phyloP scores from a whole-genome alignment of 2,888 invertebrate genomes.

The Sialis lutaria region DNA sequence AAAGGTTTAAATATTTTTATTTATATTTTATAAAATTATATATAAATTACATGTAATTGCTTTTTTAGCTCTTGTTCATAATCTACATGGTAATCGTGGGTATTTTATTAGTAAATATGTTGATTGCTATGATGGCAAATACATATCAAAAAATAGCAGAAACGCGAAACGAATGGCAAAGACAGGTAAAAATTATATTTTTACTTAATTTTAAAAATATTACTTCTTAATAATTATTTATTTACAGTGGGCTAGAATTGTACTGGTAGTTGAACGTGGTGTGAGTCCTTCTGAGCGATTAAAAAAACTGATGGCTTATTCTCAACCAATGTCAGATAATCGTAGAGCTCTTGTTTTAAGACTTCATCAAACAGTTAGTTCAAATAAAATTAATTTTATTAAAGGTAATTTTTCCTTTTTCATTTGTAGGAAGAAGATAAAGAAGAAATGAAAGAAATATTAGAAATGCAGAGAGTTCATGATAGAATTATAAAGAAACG shows the following conservation, averaged over 20 bases:
- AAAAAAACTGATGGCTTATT: slow-evolving; percentile 75
- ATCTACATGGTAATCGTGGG: slow-evolving; percentile 95
- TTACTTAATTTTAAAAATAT: not conserved
- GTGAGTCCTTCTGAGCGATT: slow-evolving; percentile 77
- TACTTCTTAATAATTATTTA: not conserved
- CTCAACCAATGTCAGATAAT: slow-evolving; percentile 85
- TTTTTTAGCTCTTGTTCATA: slow-evolving; percentile 63
- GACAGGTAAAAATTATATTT: slow-evolving; percentile 38
- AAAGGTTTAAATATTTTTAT: slow-evolving; percentile 43
- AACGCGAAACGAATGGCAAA: slow-evolving; percentile 94
- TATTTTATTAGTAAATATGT: slow-evolving; percentile 88
- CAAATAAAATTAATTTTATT: not conserved
- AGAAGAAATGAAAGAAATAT: slow-evolving; percentile 84
- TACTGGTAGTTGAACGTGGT: slow-evolving; percentile 92
- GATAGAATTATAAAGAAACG: slow-evolving; percentile 62
- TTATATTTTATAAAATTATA: not conserved
- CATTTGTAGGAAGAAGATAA: slow-evolving; percentile 68
- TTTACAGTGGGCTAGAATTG: slow-evolving; percentile 86
- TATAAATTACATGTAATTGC: not conserved
- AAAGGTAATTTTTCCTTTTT: not conserved
- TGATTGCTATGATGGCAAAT: slow-evolving; percentile 99
- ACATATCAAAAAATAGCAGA: slow-evolving; percentile 97
- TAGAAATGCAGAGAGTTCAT: slow-evolving; percentile 78
- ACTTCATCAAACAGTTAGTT: slow-evolving; percentile 68
- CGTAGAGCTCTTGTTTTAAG: slow-evolving; percentile 71